phyloP scores from a whole-genome alignment of 2,113 vertebrate species.

The Cyprinodon brontotheroides region DNA sequence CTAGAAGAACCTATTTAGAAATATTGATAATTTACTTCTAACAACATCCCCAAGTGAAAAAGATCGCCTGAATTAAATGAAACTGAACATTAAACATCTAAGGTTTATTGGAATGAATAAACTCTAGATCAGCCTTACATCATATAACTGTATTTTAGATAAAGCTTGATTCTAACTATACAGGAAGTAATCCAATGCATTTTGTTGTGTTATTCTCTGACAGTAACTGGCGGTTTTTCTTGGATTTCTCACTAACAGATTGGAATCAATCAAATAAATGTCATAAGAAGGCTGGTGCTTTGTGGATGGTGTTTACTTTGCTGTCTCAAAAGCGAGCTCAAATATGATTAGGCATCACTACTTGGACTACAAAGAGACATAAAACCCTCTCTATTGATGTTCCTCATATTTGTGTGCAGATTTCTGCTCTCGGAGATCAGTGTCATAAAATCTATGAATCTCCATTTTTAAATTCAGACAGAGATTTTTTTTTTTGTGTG shows the following conservation, averaged over 20 bases:
- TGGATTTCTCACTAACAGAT: neutral
- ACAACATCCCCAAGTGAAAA: too few relatives aligned
- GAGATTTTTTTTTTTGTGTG: neutral
- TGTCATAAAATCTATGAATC: neutral
- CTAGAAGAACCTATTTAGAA: neutral
- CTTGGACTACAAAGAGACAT: neutral
- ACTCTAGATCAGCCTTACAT: too few relatives aligned
- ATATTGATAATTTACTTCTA: neutral
- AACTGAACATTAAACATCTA: too few relatives aligned
- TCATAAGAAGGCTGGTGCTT: neutral
- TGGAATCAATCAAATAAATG: neutral
- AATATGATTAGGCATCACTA: neutral
- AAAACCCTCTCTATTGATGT: neutral
- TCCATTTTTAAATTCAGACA: neutral
- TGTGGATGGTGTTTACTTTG: neutral
- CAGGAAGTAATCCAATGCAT: neutral
- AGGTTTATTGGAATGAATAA: too few relatives aligned
- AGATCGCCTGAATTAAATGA: too few relatives aligned
- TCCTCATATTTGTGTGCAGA: neutral
- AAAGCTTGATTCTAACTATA: neutral
- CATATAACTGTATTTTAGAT: too few relatives aligned
- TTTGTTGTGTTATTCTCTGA: neutral
- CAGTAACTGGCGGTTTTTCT: neutral
- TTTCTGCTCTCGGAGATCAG: neutral
- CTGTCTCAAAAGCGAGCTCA: neutral